A percentile compares a stretch with the other conserved stretches of the same genome.
phyloP scores from a whole-genome alignment of 1,140 invertebrate species.

The Onthophagus taurus region DNA sequence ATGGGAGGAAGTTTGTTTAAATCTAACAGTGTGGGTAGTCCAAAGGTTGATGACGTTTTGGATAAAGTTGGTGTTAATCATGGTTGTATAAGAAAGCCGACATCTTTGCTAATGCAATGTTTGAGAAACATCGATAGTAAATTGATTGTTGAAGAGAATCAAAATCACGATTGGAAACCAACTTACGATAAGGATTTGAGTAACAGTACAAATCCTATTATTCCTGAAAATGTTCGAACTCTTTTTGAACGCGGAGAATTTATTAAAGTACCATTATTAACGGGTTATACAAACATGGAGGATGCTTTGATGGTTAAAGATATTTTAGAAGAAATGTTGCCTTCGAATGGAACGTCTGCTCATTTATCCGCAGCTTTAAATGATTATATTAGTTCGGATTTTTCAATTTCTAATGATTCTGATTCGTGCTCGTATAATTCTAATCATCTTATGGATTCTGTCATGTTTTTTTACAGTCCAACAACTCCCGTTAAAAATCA shows the following conservation, averaged over 20 bases:
- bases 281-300: conserved; percentile 70
- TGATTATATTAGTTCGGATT: conserved; percentile 49
- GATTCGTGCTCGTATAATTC: conserved; percentile 56
- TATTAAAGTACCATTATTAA: conserved; percentile 57
- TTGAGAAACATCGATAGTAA: conserved; percentile 49
- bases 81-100: conserved; percentile 54
- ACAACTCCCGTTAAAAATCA: conserved; percentile 44
- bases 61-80: conserved; percentile 44
- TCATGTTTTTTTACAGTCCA: conserved; percentile 64
- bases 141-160: conserved; percentile 48
- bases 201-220: conserved; percentile 52
- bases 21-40: conserved; percentile 44
- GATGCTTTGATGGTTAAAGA: conserved; percentile 51
- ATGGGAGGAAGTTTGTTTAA: conserved; percentile 65
- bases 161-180: conserved; percentile 57
- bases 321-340: conserved; percentile 44
- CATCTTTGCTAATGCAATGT: conserved; percentile 54
- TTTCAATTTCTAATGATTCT: conserved; percentile 43
- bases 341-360: conserved; percentile 44
- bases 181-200: conserved; percentile 60
- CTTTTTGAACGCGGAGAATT: conserved; percentile 49
- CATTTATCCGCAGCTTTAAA: conserved; percentile 49
- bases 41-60: conserved; percentile 42
- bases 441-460: conserved; percentile 59
- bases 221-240: conserved; percentile 52